Conservation (phyloP, 2,113 vertebrate species). For the Centropus unirufus region DNA sequence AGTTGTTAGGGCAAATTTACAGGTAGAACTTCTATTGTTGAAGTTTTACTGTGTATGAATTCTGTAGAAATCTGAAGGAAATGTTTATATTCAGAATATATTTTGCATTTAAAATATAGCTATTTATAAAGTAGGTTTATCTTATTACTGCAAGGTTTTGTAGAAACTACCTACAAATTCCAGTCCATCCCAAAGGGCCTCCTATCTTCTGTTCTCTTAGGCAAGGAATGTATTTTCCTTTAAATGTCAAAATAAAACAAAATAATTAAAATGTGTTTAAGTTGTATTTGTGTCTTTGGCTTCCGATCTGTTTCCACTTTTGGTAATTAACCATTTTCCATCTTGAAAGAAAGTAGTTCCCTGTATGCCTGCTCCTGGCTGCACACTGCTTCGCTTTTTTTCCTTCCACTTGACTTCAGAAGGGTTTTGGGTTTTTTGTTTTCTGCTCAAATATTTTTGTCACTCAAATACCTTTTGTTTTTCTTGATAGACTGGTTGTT, state of each 20-base stretch:
- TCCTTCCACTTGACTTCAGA: not conserved
- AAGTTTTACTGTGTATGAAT: not conserved
- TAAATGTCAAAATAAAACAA: not conserved
- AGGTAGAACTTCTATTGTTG: not conserved
- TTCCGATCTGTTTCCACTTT: not conserved
- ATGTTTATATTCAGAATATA: not conserved
- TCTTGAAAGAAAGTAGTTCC: not conserved
- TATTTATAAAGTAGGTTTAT: not conserved
- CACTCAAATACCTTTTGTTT: not conserved
- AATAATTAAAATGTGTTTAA: too few relatives aligned
- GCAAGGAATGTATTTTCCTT: not conserved
- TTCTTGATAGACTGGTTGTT: not conserved
- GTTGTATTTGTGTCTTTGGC: not conserved
- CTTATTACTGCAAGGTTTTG: not conserved
- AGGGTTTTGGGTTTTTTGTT: not conserved
- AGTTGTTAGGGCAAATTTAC: not conserved
- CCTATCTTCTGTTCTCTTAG: not conserved
- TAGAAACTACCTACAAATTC: not conserved
- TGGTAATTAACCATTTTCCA: not conserved
- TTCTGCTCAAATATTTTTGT: not conserved
- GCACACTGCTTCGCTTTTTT: not conserved
- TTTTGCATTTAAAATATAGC: not conserved
- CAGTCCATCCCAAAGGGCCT: not conserved
- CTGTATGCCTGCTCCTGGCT: not conserved
- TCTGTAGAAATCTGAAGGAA: not conserved